Evolutionary conservation across 2,888 invertebrate species (phyloP), one percentile per base, ranked within the genome.

Genomic region (Oxystoma pomonae): DNA sequence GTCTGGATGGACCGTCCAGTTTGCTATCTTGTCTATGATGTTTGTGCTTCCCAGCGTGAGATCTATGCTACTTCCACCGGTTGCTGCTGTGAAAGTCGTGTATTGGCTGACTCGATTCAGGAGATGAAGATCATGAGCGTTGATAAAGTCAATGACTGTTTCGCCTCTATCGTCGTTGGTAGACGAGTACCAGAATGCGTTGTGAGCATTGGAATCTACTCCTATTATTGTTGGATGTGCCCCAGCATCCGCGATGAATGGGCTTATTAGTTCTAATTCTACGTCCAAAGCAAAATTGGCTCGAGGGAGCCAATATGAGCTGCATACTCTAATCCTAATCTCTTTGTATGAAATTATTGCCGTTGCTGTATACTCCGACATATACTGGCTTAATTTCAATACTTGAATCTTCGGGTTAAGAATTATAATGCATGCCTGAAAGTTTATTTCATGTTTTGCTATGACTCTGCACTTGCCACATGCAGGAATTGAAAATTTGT

Each of bases 171-270:
- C 35, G 35, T 35, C 35, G 12, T 35, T 35, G 12, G 3, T 3
- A 3, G 3, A 12, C 12, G 3, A 3, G 35, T 7, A 57, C 57
- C 57, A 57, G 12, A 5, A 7, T 3, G 9, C 3, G 16, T 57
- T 20, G n/a, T 57, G 57, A 9, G 57, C 57, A 22, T 57, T 57
- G 9, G 22, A 21, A 22, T 57, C 57, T 20, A 17, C 17, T 9
- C 21, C 57, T 16, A 9, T 2, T 9, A 57, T 20, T 21, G n/a
- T 3, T 9, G 57, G 22, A 21, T 57, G n/a, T 35, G 35, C 12
- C 5, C 12, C 12, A 12, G 5, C 3, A 3, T 35, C 35, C 3
- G 12, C 5, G 12, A 12, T 35, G 12, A 35, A 35, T 3, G 35
- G 3, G 3, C 12, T 35, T 12, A 35, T 3, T 35, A 35, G 3